These are phyloP conservation scores for Drosophila guanche DNA, from an alignment of 1,140 invertebrate species.

Conservation along the genomic window DNA sequence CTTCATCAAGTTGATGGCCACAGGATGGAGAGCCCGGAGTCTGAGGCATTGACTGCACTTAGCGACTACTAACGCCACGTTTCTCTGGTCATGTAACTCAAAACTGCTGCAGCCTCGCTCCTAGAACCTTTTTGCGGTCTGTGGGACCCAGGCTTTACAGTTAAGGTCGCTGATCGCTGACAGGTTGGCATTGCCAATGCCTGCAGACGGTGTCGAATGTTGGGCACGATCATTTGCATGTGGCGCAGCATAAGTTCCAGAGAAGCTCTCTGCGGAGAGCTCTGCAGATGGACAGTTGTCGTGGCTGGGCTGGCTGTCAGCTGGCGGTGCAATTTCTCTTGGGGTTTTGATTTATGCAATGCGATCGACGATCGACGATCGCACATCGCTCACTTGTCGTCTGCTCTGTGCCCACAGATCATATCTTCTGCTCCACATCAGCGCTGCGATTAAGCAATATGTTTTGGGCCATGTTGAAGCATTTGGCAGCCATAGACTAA, in stretches of 20 bases:
- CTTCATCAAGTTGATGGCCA: constrained; percentile 67
- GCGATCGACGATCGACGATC: constrained; percentile 69
- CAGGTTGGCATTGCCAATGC: constrained; percentile 60
- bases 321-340: constrained; percentile 62
- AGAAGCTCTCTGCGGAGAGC: constrained; percentile 6
- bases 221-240: constrained; percentile 75
- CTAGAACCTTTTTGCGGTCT: constrained; percentile 1
- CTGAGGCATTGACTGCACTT: constrained; percentile 58
- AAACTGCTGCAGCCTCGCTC: constrained; percentile 22
- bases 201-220: constrained; percentile 61
- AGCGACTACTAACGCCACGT: constrained; percentile 77
- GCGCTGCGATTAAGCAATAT: constrained; percentile 72
- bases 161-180: constrained; percentile 79
- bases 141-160: constrained; percentile 59
- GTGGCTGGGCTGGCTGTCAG: constrained; percentile 66
- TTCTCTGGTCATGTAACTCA: constrained; percentile 66
- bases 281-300: constrained; percentile 69
- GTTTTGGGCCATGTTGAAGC: constrained; percentile 46
- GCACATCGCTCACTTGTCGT: constrained; percentile 70
- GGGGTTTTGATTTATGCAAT: constrained; percentile 71
- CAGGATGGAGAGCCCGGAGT: constrained; percentile 28
- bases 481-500: constrained; percentile 38
- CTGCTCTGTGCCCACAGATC: constrained; percentile 17
- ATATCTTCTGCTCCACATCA: constrained; percentile 61
- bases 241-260: constrained; percentile 60